A percentile compares a stretch with the other conserved stretches of the same genome.
These are phyloP conservation scores for Morone saxatilis DNA, from an alignment of 2,113 vertebrate species.

Conservation along the genomic window DNA sequence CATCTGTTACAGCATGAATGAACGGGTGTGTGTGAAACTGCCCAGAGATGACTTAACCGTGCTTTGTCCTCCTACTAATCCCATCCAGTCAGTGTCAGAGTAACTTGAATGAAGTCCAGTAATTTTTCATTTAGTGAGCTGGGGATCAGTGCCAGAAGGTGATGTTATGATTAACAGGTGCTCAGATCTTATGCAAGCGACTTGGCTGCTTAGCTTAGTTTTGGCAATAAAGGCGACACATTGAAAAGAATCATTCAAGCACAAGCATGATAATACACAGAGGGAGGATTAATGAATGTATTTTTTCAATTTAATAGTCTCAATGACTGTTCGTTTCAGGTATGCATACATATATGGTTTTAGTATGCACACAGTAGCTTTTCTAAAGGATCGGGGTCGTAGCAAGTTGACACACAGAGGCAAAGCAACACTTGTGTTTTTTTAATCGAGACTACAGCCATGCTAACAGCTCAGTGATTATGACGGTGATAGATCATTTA, in stretches of 20 bases:
- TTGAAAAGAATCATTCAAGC: conserved; percentile 40
- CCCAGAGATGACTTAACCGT: conserved; percentile 47
- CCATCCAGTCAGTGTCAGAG: conserved; percentile 50
- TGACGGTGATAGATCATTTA: too few relatives aligned
- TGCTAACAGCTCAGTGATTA: background rate
- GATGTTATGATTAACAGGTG: conserved; percentile 67
- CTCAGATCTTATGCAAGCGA: conserved; percentile 52
- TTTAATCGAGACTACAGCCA: background rate
- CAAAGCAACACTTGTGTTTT: background rate
- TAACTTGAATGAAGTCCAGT: conserved; percentile 49
- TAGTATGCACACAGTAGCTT: conserved; percentile 8
- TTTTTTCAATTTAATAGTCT: background rate
- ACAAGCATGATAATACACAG: background rate
- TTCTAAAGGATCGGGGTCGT: background rate
- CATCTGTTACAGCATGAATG: conserved; percentile 38
- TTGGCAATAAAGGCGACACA: conserved; percentile 28
- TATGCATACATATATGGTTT: background rate
- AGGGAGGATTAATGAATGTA: conserved; percentile 19
- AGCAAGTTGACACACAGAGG: background rate
- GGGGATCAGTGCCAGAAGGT: conserved; percentile 61
- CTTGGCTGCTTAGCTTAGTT: conserved; percentile 12
- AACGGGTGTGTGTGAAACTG: conserved; percentile 38
- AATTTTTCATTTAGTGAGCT: conserved; percentile 36
- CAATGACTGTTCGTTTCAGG: conserved; percentile 8
- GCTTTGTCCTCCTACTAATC: conserved; percentile 55